A percentile compares a stretch with the other conserved stretches of the same genome.
phyloP scores from a whole-genome alignment of 2,113 vertebrate genomes.

The Oreochromis spilurus region DNA sequence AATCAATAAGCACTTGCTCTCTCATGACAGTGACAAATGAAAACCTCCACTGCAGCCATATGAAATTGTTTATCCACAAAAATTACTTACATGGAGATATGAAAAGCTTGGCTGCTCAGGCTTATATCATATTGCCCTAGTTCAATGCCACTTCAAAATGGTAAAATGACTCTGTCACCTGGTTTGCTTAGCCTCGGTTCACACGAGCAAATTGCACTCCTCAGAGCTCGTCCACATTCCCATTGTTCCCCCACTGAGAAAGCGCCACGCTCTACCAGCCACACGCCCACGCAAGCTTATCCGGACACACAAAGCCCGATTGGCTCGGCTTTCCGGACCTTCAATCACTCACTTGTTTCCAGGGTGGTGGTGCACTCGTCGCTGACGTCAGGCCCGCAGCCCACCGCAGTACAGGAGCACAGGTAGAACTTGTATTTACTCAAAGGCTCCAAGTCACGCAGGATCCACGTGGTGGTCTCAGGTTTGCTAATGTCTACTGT shows the following conservation, averaged over 20 bases:
- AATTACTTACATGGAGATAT: slow-evolving; percentile 65
- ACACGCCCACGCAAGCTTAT: background rate
- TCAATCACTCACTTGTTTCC: slow-evolving; percentile 81
- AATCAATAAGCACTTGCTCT: slow-evolving; percentile 76
- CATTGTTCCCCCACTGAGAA: background rate
- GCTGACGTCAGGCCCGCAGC: slow-evolving; percentile 82
- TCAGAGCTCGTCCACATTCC: background rate
- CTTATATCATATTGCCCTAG: slow-evolving; percentile 9
- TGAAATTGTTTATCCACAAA: slow-evolving; percentile 73
- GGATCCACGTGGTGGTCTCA: slow-evolving; percentile 74
- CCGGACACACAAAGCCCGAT: background rate
- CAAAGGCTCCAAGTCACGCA: slow-evolving; percentile 77
- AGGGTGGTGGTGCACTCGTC: slow-evolving; percentile 83
- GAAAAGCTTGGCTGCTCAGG: slow-evolving; percentile 53
- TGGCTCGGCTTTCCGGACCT: background rate
- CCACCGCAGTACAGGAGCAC: slow-evolving; percentile 82
- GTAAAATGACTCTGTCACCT: background rate
- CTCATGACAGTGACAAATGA: slow-evolving; percentile 75
- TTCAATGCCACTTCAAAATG: slow-evolving; percentile 11
- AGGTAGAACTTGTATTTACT: slow-evolving; percentile 92
- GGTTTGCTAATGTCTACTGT: slow-evolving; percentile 76
- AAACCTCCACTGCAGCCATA: slow-evolving; percentile 44
- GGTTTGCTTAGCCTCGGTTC: background rate
- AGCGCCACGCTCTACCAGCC: background rate
- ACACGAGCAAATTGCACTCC: background rate